Base-by-base conservation (phyloP, 1,140 invertebrate genomes). In the Tetramorium simillimum region DNA sequence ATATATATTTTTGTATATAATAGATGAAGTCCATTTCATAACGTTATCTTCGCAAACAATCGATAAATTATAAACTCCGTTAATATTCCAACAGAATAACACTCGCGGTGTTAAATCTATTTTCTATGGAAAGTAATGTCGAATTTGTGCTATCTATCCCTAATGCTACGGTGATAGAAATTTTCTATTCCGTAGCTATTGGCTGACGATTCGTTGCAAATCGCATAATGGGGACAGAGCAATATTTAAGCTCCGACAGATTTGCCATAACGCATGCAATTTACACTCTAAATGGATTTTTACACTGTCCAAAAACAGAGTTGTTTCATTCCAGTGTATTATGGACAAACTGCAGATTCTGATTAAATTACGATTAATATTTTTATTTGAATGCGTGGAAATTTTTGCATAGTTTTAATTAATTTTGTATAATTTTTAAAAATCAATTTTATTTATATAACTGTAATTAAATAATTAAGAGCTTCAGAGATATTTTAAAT, bases 191-290 rank as follows among this genome's bases (percentile, higher is more conserved):
- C 73, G 58, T 53, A n/a, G 51, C 53, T 75, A 53, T 60, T 63
- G 69, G 85, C 86, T 90, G 86, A 86, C 90, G 75, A 89, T 92
- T 90, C 86, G 89, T 91, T 92, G 92, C 77, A 88, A 77, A 60
- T 88, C 80, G 46, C 84, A 90, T 88, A 90, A 90, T 88, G 85
- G 72, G 33, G 49, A 86, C 80, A 80, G 78, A 92, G 90, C 84
- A 92, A 69, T 86, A 63, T 21, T 65, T 56, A 67, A 65, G 28
- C n/a, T 69, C 43, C 51, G 18, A 70, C 4, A 73, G 5, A 76
- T 43, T 81, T 40, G 28, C 53, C n/a, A 37, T 33, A 67, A 33
- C 18, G 16, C n/a, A 62, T 73, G 60, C 24, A 60, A 62, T 60
- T 73, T 84, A 75, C 7, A 14, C 33, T 40, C 24, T 75, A 84